Base-by-base conservation (phyloP, 2,113 vertebrate species). In the Ceyx cyanopectus region DNA sequence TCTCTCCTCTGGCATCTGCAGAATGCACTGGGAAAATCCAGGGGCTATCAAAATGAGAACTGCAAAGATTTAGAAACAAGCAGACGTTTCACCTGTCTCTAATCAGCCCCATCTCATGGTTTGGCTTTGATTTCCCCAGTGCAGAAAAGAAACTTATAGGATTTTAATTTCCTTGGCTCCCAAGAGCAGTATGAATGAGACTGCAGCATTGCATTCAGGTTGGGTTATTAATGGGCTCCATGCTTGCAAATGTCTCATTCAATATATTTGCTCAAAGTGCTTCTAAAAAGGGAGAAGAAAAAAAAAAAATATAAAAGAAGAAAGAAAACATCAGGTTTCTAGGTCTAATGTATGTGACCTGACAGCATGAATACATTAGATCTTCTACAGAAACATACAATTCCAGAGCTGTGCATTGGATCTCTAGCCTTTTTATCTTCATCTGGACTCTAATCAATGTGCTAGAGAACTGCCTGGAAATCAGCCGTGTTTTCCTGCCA, bases 71-170 rank as follows among this genome's bases (percentile, higher is more conserved):
- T 93, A 94, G 91, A 94, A 95, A 69, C 58, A 82, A 95, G 45
- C 90, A 85, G 78, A 93, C 40, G 80, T 91, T 96, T 95, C 92
- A 96, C 93, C 86, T 97, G 92, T 90, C 93, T 96, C 95, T 87
- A 94, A 96, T 96, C 94, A 97, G 89, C 91, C 54, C 22, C 40
- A 87, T 96, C 79, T 77, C 58, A 69, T 67, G 81, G 79, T 74
- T 96, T 94, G 90, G 75, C 89, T 96, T 96, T 95, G 84, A 96
- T 96, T 94, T 96, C 88, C 93, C 80, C 80, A 46, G 68, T 19
- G 56, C 87, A 95, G 94, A 85, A 86, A 73, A 96, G 91, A 85
- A 92, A 91, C 1, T 27, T 79, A 45, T 67, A 93, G 82, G 81
- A 94, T 72, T 87, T 94, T 91, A 85, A 96, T 87, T 95, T 95